Base-by-base conservation (phyloP, 2,888 invertebrate species). In the Orthosia incerta region DNA sequence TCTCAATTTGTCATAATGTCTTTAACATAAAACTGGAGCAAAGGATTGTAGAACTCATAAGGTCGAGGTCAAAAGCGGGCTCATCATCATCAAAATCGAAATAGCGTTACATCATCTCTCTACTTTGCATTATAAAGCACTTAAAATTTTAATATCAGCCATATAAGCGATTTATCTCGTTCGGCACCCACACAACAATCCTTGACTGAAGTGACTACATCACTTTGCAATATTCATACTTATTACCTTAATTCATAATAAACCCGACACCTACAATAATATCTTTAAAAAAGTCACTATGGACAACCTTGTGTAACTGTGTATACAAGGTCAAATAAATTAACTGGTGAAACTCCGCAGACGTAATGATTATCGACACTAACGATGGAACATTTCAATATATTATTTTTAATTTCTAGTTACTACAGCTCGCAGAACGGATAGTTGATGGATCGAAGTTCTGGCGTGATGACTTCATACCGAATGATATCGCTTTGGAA, bases 251-350 rank as follows among this genome's bases (percentile, higher is more conserved):
- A 26, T 4, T 50, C 16, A 16, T 56, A 71, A 63, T 71, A 69
- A 70, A 59, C 26, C 66, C 13, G 4, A 26, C 23, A 16, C 39
- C 7, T 39, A 39, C 39, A 18, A 56, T 5, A 53, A 45, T 53
- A 74, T n/a, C 13, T 18, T 2, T 11, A 26, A 48, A 23, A 50
- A 70, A 51, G 12, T 56, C 12, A 20, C 48, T 16, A n/a, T 31
- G 12, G n/a, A 18, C 26, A 76, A 63, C 76, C 76, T 71, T 76
- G 57, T 13, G 13, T 51, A 20, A 50, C 20, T 46, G 18, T 73
- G 15, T 20, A 18, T n/a, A 39, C 26, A 48, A 7, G 16, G 56
- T 18, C 26, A 56, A 26, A 18, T 4, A 18, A 11, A 26, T 56
- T 20, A 16, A 56, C 16, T 20, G 23, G 4, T 12, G 11, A 53